Evolutionary conservation across 2,113 vertebrate species (phyloP).

Genomic region (Alethe castanea): DNA sequence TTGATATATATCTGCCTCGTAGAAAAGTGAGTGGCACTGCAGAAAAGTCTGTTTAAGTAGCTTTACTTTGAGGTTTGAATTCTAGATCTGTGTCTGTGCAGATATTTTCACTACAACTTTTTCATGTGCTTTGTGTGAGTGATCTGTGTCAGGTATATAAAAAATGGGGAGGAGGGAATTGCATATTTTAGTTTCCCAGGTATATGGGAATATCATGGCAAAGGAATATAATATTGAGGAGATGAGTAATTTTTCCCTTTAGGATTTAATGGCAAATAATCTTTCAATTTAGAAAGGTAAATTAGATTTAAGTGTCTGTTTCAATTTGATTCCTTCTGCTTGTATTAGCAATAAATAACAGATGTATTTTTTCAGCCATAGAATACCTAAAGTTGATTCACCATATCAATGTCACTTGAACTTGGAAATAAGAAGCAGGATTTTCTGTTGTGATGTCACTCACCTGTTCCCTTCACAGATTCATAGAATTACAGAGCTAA

Average conservation of each 20-base stretch:
- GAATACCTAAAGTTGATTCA: background rate
- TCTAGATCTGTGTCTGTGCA: background rate
- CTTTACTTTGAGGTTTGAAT: background rate
- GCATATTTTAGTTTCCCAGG: background rate
- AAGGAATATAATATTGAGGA: background rate
- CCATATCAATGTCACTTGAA: background rate
- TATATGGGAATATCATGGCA: background rate
- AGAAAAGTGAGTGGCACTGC: conserved; percentile 71
- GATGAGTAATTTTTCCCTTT: background rate
- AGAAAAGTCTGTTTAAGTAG: background rate
- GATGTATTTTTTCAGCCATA: background rate
- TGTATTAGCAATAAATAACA: background rate
- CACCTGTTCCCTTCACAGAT: background rate
- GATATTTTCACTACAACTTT: background rate
- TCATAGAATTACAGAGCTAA: background rate
- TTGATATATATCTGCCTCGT: conserved; percentile 84
- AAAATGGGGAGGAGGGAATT: background rate
- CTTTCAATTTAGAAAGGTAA: background rate
- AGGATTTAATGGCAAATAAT: background rate
- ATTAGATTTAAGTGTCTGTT: background rate
- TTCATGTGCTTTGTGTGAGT: background rate
- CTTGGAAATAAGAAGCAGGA: background rate
- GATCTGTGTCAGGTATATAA: background rate
- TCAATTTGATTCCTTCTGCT: background rate
- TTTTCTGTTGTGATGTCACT: background rate